phyloP scores from a whole-genome alignment of 2,888 invertebrate species.

The Campopleginae sp. region DNA sequence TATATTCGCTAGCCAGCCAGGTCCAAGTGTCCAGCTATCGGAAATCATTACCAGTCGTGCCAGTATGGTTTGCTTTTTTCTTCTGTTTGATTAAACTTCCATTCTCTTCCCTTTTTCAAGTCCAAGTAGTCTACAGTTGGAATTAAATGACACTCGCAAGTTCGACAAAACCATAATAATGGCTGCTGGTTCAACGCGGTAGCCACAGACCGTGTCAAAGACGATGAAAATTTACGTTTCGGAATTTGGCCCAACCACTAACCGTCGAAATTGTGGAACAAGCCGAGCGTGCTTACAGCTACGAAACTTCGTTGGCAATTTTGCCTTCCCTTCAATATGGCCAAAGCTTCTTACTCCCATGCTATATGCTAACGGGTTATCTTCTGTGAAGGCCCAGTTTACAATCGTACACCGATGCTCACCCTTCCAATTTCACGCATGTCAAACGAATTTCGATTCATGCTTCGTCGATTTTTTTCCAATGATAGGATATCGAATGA shows the following conservation, averaged over 20 bases:
- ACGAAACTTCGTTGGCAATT: constrained; percentile 52
- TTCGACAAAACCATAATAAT: not conserved
- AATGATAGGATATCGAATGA: constrained; percentile 34
- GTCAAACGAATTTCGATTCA: constrained; percentile 54
- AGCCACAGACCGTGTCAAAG: constrained; percentile 45
- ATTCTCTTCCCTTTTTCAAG: constrained; percentile 4
- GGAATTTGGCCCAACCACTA: constrained; percentile 49
- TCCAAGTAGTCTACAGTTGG: not conserved
- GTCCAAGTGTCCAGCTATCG: not conserved
- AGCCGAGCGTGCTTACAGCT: constrained; percentile 11
- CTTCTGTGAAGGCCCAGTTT: constrained; percentile 15
- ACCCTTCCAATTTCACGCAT: constrained; percentile 49
- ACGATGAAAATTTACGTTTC: constrained; percentile 56
- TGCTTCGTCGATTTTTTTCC: not conserved
- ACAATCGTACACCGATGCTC: constrained; percentile 12
- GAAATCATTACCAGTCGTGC: not conserved
- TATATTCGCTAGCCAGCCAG: not conserved
- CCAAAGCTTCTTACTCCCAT: constrained; percentile 19
- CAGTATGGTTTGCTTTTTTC: not conserved
- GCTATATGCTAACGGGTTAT: not conserved
- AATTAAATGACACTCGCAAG: not conserved
- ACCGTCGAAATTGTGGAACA: constrained; percentile 15
- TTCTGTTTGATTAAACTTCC: not conserved
- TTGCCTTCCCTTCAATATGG: constrained; percentile 19
- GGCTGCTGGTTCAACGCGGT: not conserved